phyloP scores from a whole-genome alignment of 2,113 vertebrate genomes.

The Delphinus delphis region DNA sequence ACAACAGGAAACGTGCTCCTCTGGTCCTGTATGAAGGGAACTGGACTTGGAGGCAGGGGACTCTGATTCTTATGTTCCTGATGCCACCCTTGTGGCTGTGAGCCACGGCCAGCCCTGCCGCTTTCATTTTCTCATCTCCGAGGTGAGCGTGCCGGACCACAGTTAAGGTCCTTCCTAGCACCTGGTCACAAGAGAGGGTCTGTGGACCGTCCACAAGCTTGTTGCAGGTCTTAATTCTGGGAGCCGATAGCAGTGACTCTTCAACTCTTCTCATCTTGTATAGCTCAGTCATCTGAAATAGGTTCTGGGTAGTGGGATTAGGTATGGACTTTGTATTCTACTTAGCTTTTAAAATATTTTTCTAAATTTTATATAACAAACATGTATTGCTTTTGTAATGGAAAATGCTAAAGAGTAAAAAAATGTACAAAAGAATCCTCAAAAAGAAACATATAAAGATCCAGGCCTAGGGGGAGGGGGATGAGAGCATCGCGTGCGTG shows the following conservation, averaged over 20 bases:
- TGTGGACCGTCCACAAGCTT: no score
- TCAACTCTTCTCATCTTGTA: neutral
- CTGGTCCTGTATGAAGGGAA: neutral
- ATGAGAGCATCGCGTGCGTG: neutral
- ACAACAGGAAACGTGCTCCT: fast-evolving
- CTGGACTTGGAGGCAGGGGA: neutral
- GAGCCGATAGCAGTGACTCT: neutral
- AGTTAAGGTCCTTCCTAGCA: neutral
- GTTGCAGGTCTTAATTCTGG: neutral
- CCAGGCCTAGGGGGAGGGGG: neutral
- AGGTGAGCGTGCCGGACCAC: neutral
- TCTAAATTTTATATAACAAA: neutral
- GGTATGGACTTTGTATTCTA: neutral
- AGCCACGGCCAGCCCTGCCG: neutral
- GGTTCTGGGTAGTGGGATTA: neutral
- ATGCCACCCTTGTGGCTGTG: neutral
- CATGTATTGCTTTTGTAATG: neutral
- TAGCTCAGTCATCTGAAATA: neutral
- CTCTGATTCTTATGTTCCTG: neutral
- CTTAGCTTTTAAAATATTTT: neutral
- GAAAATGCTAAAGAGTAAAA: slow-evolving; percentile 18
- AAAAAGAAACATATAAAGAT: slow-evolving; percentile 7
- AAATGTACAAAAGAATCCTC: neutral
- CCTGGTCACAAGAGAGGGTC: neutral
- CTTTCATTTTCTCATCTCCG: neutral